A percentile compares a stretch with the other conserved stretches of the same genome.
phyloP scores from a whole-genome alignment of 2,113 vertebrate species.

The Tringa solitaria region DNA sequence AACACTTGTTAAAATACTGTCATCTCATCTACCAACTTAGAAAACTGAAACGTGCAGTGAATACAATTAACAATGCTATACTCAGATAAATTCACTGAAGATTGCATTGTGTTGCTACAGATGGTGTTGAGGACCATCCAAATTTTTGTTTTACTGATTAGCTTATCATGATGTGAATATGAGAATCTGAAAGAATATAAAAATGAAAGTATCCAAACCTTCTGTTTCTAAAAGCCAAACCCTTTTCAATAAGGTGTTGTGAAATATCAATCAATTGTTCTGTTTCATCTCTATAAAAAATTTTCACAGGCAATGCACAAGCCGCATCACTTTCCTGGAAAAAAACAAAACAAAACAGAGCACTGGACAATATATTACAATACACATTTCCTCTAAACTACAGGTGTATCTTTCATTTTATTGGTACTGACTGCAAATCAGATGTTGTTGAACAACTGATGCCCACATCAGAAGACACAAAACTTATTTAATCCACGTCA shows the following conservation, averaged over 20 bases:
- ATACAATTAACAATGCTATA: neutral
- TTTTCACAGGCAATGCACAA: conserved; percentile 79
- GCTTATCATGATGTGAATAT: neutral
- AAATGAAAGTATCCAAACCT: conserved; percentile 57
- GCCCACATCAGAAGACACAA: neutral
- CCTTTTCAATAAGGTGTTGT: conserved; percentile 83
- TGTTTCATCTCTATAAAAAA: conserved; percentile 76
- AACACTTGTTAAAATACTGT: neutral
- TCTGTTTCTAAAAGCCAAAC: conserved; percentile 85
- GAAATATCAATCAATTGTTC: conserved; percentile 80
- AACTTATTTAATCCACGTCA: neutral
- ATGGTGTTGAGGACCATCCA: neutral
- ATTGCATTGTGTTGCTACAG: neutral
- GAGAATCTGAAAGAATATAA: neutral
- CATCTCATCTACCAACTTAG: neutral
- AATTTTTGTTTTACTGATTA: neutral
- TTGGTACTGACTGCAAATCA: neutral
- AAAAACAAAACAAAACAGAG: conserved; percentile 19
- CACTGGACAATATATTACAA: neutral
- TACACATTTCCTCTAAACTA: neutral
- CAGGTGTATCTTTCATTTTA: neutral
- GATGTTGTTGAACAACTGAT: neutral
- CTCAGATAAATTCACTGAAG: neutral
- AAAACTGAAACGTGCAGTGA: neutral
- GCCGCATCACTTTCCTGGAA: conserved; percentile 70